Conservation (phyloP, 2,888 invertebrate species). For the Drosophila greeni region DNA sequence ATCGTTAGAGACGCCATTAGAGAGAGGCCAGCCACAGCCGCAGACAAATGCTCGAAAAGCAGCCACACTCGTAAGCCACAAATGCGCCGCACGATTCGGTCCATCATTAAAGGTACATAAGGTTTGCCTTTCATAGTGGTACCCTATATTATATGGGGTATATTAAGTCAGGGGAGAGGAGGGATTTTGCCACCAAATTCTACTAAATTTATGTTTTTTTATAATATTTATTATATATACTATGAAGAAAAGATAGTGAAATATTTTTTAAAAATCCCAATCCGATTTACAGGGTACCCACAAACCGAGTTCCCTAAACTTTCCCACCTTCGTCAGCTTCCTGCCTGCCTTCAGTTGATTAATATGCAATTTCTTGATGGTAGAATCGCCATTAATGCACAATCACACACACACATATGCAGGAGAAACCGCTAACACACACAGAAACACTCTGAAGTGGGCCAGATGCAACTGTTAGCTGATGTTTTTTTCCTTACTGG, state of each 20-base stretch:
- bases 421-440: slow-evolving; percentile 17
- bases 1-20: slow-evolving; percentile 44
- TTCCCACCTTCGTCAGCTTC: slow-evolving; percentile 17
- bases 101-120: slow-evolving; percentile 66
- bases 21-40: background rate
- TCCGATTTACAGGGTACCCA: background rate
- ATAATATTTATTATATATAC: no score
- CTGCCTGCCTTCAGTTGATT: slow-evolving; percentile 58
- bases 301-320: background rate
- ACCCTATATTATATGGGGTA: background rate
- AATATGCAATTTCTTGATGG: slow-evolving; percentile 70
- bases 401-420: slow-evolving; percentile 34
- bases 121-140: slow-evolving; percentile 20
- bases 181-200: no score
- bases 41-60: slow-evolving; percentile 6
- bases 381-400: slow-evolving; percentile 57
- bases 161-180: background rate
- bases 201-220: no score
- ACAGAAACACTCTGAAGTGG: slow-evolving; percentile 3
- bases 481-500: slow-evolving; percentile 11
- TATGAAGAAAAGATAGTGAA: no score
- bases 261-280: no score
- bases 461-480: slow-evolving; percentile 5
- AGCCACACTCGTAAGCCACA: slow-evolving; percentile 17
- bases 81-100: slow-evolving; percentile 48